phyloP scores from a whole-genome alignment of 2,888 invertebrate species.

The Bellardia pandia region DNA sequence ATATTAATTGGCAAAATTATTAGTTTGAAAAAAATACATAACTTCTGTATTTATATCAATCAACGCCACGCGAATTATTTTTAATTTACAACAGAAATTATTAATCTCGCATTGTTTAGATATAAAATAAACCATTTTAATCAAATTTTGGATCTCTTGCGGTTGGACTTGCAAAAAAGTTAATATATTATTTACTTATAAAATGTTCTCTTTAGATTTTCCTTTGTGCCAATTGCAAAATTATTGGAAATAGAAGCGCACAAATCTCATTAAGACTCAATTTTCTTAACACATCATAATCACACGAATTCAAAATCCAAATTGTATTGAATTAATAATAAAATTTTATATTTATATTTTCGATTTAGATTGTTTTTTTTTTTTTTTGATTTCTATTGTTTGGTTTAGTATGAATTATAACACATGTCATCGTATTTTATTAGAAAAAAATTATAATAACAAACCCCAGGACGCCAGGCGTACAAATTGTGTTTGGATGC shows the following conservation, averaged over 20 bases:
- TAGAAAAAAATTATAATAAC: not conserved
- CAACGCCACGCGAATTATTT: slow-evolving; percentile 48
- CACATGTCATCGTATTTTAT: slow-evolving; percentile 54
- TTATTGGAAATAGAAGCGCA: not conserved
- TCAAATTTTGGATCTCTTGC: not conserved
- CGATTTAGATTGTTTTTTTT: too few species aligned
- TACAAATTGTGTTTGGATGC: not conserved
- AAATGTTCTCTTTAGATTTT: not conserved
- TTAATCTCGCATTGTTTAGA: not conserved
- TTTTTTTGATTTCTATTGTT: not conserved
- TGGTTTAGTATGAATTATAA: slow-evolving; percentile 18
- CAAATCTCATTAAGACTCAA: slow-evolving; percentile 8
- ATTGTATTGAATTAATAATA: slow-evolving; percentile 35
- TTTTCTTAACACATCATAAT: slow-evolving; percentile 50
- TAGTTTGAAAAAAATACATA: slow-evolving; percentile 9
- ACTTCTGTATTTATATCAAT: slow-evolving; percentile 25
- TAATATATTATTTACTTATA: not conserved
- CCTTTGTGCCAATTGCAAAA: not conserved
- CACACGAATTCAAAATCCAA: not conserved
- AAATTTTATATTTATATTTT: not conserved
- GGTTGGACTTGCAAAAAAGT: not conserved
- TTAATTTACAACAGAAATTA: slow-evolving; percentile 10
- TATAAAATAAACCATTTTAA: slow-evolving; percentile 13
- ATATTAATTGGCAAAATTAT: slow-evolving; percentile 33
- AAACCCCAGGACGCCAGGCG: slow-evolving; percentile 15